Base-by-base conservation (phyloP, 2,888 invertebrate genomes). In the Muschampia plurimacula region DNA sequence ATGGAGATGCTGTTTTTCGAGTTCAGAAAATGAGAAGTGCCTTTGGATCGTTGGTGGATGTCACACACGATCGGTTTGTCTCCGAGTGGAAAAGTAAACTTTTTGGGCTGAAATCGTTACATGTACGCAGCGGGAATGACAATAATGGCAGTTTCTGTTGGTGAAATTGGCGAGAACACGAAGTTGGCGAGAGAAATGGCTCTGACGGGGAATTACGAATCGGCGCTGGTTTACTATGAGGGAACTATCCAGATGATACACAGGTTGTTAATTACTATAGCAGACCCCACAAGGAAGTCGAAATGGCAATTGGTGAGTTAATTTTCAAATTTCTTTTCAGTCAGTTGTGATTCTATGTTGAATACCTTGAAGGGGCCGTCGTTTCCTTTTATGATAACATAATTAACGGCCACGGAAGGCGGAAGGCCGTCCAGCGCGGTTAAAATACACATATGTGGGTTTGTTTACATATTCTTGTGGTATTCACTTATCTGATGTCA, bases 151-250 rank as follows among this genome's bases (percentile, higher is more conserved):
- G 97, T 97, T 90, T 97, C 97, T 86, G 96, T 97, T 90, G 97
- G 96, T 90, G 98, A 98, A 95, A 98, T 98, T 93, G 97, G 97
- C 95, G 98, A 99, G 95, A 99, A 98, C 95, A 97, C 98, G 74
- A 98, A 98, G 92, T 93, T 98, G 91, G 99, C 98, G 73, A 95
- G 99, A 84, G 99, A 99, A 95, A 98, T 97, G 97, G 98, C 98
- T 76, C 95, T 99, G 84, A 96, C 98, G 87, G 99, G 99, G 32
- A 98, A 99, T 91, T 99, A 99, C 87, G 99, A 99, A 85, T 97
- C 98, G 77, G 97, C 99, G 36, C 96, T 97, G 79, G 97, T 99
- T 74, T 99, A 98, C 91, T 99, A 99, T 88, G 98, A 99, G 89
- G 98, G 98, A 69, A 97, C 98, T 10, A 96, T 99, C 74, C 98